phyloP scores from a whole-genome alignment of 2,113 vertebrate species.

The Scomber japonicus region DNA sequence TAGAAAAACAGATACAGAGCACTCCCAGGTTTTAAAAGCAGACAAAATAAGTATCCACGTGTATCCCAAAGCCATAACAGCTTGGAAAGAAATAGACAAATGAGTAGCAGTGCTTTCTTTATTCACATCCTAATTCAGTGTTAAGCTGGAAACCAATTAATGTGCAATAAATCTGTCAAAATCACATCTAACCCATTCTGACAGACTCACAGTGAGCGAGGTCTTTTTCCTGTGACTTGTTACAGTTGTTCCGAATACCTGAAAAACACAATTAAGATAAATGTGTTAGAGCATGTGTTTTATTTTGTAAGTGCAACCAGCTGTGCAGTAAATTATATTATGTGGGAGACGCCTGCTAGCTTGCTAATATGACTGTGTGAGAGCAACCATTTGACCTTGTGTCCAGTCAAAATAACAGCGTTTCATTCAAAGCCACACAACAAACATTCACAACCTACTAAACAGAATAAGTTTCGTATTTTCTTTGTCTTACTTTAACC shows the following conservation, averaged over 20 bases:
- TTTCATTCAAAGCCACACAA: background rate
- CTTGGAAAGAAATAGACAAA: background rate
- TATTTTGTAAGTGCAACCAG: background rate
- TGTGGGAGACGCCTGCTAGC: background rate
- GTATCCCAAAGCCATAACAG: background rate
- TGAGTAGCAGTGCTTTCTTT: background rate
- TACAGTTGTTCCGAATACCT: constrained; percentile 78
- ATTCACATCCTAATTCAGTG: background rate
- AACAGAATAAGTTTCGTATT: too few relatives aligned
- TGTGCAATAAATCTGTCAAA: background rate
- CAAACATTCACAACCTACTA: background rate
- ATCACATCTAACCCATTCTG: constrained; percentile 1
- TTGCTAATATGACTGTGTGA: background rate
- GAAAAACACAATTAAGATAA: constrained; percentile 14
- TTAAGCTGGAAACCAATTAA: too few relatives aligned
- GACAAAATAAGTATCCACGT: background rate
- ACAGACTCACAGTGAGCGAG: constrained; percentile 67
- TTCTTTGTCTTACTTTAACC: constrained; percentile 76
- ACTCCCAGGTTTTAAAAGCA: background rate
- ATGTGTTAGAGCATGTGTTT: background rate
- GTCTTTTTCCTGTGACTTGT: constrained; percentile 69
- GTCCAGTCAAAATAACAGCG: background rate
- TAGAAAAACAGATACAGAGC: background rate
- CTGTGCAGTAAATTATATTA: background rate
- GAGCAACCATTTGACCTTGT: constrained; percentile 74